These are phyloP conservation scores for Chymomyza costata DNA, from an alignment of 1,140 invertebrate species.

Conservation along the genomic window DNA sequence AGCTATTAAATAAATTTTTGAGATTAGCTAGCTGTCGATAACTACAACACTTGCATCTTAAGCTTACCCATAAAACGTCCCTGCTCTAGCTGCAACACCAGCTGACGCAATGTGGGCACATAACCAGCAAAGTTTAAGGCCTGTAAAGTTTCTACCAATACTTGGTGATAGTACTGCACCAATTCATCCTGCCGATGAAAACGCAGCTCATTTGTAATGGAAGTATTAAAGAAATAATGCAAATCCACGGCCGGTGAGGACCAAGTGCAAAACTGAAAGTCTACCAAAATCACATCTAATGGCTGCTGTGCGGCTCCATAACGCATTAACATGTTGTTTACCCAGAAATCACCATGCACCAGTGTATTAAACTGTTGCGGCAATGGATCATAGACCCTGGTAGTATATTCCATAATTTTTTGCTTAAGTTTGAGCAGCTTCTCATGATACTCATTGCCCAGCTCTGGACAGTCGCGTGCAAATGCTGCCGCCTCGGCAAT, in stretches of 20 bases:
- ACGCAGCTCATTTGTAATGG: constrained; percentile 32
- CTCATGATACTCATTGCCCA: constrained; percentile 32
- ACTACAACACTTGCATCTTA: background rate
- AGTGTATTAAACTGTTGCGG: constrained; percentile 78
- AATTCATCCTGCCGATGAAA: constrained; percentile 37
- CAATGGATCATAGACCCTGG: constrained; percentile 50
- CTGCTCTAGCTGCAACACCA: constrained; percentile 53
- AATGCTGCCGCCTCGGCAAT: constrained; percentile 30
- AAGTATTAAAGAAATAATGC: constrained; percentile 62
- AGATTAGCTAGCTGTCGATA: background rate
- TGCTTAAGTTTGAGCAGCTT: constrained; percentile 43
- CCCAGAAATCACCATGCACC: constrained; percentile 81
- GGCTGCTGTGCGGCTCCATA: constrained; percentile 75
- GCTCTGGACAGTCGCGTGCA: constrained; percentile 26
- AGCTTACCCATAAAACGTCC: constrained; percentile 58
- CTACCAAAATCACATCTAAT: constrained; percentile 75
- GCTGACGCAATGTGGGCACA: constrained; percentile 53
- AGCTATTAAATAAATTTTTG: constrained; percentile 34
- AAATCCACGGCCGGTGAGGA: constrained; percentile 62
- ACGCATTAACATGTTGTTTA: constrained; percentile 80
- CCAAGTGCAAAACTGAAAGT: constrained; percentile 69
- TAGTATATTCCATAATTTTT: constrained; percentile 52
- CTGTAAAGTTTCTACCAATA: constrained; percentile 46
- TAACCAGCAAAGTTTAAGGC: constrained; percentile 47
- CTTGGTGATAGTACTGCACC: constrained; percentile 58